Base-by-base conservation (phyloP, 2,888 invertebrate genomes). In the Hydraecia micacea region DNA sequence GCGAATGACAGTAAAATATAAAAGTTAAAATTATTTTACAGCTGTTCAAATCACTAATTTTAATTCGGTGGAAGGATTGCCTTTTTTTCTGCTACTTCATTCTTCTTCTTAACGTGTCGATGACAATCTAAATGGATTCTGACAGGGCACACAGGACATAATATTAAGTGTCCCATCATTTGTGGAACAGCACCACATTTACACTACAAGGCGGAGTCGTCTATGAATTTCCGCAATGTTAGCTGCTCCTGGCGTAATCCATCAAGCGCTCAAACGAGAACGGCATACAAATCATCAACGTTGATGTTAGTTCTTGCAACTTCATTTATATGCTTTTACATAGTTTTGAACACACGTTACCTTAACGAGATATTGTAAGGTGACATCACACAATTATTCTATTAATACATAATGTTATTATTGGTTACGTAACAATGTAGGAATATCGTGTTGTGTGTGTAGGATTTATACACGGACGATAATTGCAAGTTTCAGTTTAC, bases 401-500 rank as follows among this genome's bases (percentile, higher is more conserved):
- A 52, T 36, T 65, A 67, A 71, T 75, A 81, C 2, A 4, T n/a
- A 58, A 63, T 11, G 66, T 63, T 60, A 73, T 74, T 69, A 77
- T 73, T 74, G 63, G 66, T 63, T 76, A 71, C 36, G 46, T 52
- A 70, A 58, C 60, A 62, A 60, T 66, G 52, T 67, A 60, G 42
- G 39, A 62, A 70, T 74, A 81, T 72, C 62, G 28, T 62, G 71
- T 81, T 73, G 18, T 62, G 42, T 36, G n/a, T 66, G 52, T 79
- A n/a, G 72, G 74, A 77, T 77, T 77, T 86, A 71, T 49, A 71
- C 66, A 5, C 52, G 52, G 63, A 68, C 52, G 83, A 75, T 84
- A 78, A 84, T 84, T 83, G 83, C 83, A 73, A 73, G 86, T 75
- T 62, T 79, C 86, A 78, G 75, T 67, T 86, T 75, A 86, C 75